phyloP scores from a whole-genome alignment of 1,140 invertebrate genomes.

The Drosophila seguyi region DNA sequence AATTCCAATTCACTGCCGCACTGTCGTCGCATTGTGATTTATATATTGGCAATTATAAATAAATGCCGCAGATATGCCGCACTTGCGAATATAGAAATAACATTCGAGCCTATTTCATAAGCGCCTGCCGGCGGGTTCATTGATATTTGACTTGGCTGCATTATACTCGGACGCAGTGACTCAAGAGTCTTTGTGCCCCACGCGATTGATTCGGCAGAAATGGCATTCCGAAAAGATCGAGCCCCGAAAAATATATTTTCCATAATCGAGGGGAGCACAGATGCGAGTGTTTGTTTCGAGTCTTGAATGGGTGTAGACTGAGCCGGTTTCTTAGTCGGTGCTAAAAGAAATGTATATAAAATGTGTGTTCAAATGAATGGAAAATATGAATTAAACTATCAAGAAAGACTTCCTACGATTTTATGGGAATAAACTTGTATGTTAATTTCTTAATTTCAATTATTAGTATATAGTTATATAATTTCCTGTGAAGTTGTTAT shows the following conservation, averaged over 20 bases:
- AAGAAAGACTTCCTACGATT: too few species aligned
- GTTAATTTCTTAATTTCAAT: neutral
- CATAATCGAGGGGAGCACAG: conserved; percentile 6
- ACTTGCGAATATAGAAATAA: conserved; percentile 33
- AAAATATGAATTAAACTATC: too few species aligned
- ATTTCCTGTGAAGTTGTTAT: neutral
- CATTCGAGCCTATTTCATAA: conserved; percentile 78
- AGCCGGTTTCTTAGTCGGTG: neutral
- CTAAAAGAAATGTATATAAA: neutral
- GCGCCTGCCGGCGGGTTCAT: conserved; percentile 67
- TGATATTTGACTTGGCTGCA: conserved; percentile 69
- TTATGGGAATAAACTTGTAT: neutral
- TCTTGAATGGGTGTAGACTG: neutral
- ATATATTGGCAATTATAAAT: conserved; percentile 37
- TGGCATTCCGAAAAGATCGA: conserved; percentile 1
- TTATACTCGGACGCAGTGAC: conserved; percentile 5
- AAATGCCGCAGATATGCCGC: conserved; percentile 37
- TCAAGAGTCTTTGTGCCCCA: too few species aligned
- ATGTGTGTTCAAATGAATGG: neutral
- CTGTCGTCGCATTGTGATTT: conserved; percentile 21
- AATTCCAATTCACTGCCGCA: conserved; percentile 56
- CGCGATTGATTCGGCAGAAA: conserved; percentile 14
- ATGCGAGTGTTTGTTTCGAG: neutral
- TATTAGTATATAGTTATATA: neutral
- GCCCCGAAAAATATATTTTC: conserved; percentile 7